Conservation (phyloP, 2,113 vertebrate species). For the Tiliqua scincoides region DNA sequence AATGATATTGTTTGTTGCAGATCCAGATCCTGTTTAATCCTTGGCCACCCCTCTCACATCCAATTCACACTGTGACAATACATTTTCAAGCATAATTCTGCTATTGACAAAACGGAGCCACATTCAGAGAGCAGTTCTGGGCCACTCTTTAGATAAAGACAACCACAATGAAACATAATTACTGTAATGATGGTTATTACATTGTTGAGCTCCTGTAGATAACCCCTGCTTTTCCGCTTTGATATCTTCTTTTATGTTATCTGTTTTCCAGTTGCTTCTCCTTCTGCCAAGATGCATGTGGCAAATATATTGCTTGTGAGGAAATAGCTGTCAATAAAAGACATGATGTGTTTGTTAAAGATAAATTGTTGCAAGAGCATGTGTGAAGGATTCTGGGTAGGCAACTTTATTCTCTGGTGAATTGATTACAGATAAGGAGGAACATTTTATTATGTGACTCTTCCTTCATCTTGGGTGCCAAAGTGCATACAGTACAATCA, state of each 20-base stretch:
- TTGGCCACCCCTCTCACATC: background rate
- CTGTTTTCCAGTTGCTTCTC: background rate
- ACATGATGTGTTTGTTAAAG: background rate
- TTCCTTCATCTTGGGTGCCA: background rate
- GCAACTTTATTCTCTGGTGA: background rate
- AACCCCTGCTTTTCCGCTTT: background rate
- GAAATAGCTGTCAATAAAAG: constrained; percentile 27
- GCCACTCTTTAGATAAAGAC: background rate
- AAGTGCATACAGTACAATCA: background rate
- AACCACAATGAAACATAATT: background rate
- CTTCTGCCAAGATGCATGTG: background rate
- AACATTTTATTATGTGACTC: background rate
- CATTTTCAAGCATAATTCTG: background rate
- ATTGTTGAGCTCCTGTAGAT: background rate
- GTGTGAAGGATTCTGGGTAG: constrained; percentile 22
- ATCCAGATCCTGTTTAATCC: constrained; percentile 10
- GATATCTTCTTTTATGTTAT: background rate
- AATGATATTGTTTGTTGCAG: background rate
- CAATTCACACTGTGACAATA: background rate
- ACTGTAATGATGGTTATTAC: background rate
- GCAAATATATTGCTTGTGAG: constrained; percentile 12
- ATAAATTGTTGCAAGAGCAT: constrained; percentile 19
- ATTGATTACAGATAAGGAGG: constrained; percentile 15
- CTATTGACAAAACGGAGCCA: background rate
- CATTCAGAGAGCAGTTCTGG: background rate